Percentiles rank a stretch among this genome's conserved stretches.
Conservation (phyloP, 2,113 vertebrate species). For the Apteryx mantelli region DNA sequence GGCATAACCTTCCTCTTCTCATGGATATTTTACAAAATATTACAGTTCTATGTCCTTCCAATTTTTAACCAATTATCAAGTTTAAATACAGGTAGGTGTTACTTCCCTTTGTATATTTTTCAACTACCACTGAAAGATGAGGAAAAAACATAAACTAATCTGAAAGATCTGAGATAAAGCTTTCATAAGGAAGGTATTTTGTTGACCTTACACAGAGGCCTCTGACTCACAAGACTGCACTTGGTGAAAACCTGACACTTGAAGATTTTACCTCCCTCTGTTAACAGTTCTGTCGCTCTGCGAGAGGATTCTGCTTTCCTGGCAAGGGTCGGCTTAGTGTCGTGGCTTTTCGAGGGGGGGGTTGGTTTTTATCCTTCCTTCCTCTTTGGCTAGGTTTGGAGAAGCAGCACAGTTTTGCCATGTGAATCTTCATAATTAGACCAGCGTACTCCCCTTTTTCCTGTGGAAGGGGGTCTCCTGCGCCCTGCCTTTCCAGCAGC, state of each 20-base stretch:
- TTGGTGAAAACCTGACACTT: not conserved
- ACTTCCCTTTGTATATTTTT: not conserved
- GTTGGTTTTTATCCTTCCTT: not conserved
- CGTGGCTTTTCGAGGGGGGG: not conserved
- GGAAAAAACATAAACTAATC: not conserved
- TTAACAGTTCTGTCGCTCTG: not conserved
- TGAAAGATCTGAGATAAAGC: not conserved
- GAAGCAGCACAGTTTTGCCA: not conserved
- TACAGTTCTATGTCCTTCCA: not conserved
- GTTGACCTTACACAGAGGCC: not conserved
- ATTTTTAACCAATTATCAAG: not conserved
- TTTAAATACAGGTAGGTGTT: not conserved
- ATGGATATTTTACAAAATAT: not conserved
- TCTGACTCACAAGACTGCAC: not conserved
- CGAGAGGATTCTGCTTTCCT: not conserved
- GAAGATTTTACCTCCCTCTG: not conserved
- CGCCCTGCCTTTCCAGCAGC: fast-evolving
- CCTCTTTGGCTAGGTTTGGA: not conserved
- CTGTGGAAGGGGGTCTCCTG: not conserved
- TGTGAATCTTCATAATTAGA: not conserved
- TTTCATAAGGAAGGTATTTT: not conserved
- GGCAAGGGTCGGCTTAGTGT: not conserved
- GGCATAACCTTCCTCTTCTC: not conserved
- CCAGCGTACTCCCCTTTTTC: not conserved
- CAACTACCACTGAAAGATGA: not conserved